These are phyloP conservation scores for Nesometra sesokonis DNA, from an alignment of 35 echinoderm and acorn worm genomes.

Conservation along the genomic window DNA sequence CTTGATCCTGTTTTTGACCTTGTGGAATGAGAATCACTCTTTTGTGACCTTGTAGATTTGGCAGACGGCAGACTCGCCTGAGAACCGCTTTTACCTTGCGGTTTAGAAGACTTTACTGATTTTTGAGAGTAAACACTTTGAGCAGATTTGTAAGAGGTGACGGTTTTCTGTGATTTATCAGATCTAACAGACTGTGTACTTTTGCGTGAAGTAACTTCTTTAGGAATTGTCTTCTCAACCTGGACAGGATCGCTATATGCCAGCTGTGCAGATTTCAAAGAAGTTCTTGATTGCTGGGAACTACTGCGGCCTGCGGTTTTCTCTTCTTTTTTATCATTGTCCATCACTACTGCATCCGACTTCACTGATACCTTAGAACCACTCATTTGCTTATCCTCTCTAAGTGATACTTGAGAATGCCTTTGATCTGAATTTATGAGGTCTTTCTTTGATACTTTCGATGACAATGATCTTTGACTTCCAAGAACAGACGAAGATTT, in stretches of 20 bases:
- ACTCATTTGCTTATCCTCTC: constrained; percentile 11
- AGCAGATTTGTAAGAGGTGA: constrained; percentile 1
- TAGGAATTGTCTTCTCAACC: background rate
- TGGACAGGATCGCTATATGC: background rate
- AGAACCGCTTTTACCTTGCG: background rate
- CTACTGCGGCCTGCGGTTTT: background rate
- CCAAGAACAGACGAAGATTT: constrained; percentile 4
- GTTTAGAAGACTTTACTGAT: background rate
- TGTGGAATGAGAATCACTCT: background rate
- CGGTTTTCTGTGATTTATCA: constrained; percentile 1
- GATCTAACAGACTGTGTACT: background rate
- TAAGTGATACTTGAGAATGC: background rate
- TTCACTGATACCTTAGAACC: background rate
- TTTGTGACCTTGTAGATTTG: background rate
- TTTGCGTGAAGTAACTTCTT: background rate
- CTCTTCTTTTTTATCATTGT: background rate
- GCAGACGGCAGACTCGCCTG: background rate
- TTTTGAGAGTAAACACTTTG: background rate
- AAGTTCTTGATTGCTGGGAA: background rate
- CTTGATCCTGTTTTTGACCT: constrained; percentile 4
- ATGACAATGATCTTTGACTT: constrained; percentile 2
- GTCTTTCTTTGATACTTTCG: constrained; percentile 3
- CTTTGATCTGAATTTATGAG: background rate
- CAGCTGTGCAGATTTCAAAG: constrained; percentile 2
- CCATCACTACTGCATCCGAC: background rate